These are phyloP conservation scores for Nycteola revayana DNA, from an alignment of 2,888 invertebrate genomes.

Conservation along the genomic window DNA sequence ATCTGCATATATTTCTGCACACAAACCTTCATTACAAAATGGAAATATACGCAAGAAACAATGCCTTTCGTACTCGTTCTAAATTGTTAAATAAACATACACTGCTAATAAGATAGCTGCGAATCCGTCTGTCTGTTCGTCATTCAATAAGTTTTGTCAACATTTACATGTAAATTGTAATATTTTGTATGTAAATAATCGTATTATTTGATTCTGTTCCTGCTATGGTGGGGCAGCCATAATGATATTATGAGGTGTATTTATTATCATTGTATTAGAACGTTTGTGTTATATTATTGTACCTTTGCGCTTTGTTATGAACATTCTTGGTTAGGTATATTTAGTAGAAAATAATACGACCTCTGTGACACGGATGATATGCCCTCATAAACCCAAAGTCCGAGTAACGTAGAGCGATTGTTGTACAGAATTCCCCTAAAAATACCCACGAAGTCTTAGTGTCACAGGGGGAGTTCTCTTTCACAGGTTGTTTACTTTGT, in stretches of 20 bases:
- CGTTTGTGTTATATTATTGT: not conserved
- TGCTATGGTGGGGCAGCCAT: not conserved
- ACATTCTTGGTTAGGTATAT: no score
- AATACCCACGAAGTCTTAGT: no score
- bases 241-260: not conserved
- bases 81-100: slow-evolving; percentile 53
- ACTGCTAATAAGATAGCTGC: slow-evolving; percentile 57
- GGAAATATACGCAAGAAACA: slow-evolving; percentile 64
- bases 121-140: slow-evolving; percentile 45
- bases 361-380: no score
- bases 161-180: slow-evolving; percentile 44
- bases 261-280: not conserved
- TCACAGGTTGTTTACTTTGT: no score
- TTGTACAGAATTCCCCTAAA: no score
- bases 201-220: slow-evolving; percentile 23
- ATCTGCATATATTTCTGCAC: not conserved
- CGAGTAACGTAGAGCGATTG: no score
- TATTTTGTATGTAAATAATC: slow-evolving; percentile 55
- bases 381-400: no score
- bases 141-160: slow-evolving; percentile 48
- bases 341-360: no score
- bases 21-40: slow-evolving; percentile 21
- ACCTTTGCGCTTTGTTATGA: no score
- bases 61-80: slow-evolving; percentile 47
- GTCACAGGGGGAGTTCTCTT: no score